These are phyloP conservation scores for Siphamia tubifer DNA, from an alignment of 2,113 vertebrate genomes.

Conservation along the genomic window DNA sequence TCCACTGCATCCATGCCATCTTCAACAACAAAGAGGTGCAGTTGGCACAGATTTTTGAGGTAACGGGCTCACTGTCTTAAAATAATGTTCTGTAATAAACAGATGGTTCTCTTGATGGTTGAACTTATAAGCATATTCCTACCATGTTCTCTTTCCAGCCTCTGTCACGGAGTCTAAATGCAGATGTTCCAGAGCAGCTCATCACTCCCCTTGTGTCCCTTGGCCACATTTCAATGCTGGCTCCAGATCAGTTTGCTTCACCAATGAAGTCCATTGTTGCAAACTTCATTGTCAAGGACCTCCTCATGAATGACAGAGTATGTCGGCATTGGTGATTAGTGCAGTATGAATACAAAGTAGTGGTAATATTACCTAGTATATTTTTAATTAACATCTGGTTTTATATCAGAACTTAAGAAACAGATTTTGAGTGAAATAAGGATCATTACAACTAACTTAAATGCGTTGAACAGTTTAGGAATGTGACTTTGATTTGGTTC, in stretches of 20 bases:
- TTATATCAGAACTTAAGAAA: too few species aligned
- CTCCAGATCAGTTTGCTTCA: constrained; percentile 98
- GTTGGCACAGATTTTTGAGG: constrained; percentile 98
- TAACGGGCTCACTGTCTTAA: constrained; percentile 47
- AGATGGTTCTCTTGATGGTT: neutral
- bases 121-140: too few species aligned
- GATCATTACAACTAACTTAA: too few species aligned
- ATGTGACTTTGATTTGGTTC: neutral
- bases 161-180: constrained; percentile 96
- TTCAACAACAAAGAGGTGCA: constrained; percentile 99
- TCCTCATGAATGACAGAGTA: constrained; percentile 98
- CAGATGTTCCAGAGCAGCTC: constrained; percentile 96
- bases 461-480: too few species aligned
- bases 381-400: too few species aligned
- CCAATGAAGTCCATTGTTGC: constrained; percentile 99
- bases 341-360: too few species aligned
- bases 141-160: constrained; percentile 81
- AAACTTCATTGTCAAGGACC: constrained; percentile 98
- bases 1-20: constrained; percentile 98
- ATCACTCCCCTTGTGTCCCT: constrained; percentile 97
- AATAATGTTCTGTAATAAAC: neutral
- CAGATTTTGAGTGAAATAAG: too few species aligned
- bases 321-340: too few species aligned
- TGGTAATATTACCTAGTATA: too few species aligned
- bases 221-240: constrained; percentile 98